A percentile compares a stretch with the other conserved stretches of the same genome.
These are phyloP conservation scores for Polylopha cassiicola DNA, from an alignment of 2,888 invertebrate genomes.

Conservation along the genomic window DNA sequence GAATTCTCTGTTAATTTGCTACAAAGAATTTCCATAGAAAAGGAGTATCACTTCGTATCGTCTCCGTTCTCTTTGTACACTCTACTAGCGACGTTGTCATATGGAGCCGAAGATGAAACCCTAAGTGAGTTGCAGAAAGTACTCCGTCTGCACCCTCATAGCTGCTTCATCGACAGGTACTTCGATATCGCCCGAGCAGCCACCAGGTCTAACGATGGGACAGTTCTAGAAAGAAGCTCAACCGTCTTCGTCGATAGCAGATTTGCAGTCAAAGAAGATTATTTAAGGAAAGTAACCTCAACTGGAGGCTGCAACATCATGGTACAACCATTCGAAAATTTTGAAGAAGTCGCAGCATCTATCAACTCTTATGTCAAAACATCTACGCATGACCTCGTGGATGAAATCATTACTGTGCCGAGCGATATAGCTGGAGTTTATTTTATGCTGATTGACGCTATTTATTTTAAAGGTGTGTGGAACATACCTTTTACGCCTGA, in stretches of 20 bases:
- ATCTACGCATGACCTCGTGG: slow-evolving; percentile 50
- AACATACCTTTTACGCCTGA: slow-evolving; percentile 38
- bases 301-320: slow-evolving; percentile 41
- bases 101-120: slow-evolving; percentile 50
- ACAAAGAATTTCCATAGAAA: slow-evolving; percentile 40
- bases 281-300: slow-evolving; percentile 31
- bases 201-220: slow-evolving; percentile 29
- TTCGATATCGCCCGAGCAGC: slow-evolving; percentile 41
- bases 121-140: slow-evolving; percentile 44
- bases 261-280: slow-evolving; percentile 36
- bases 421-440: slow-evolving; percentile 42
- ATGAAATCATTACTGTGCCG: slow-evolving; percentile 49
- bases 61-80: slow-evolving; percentile 60
- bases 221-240: slow-evolving; percentile 46
- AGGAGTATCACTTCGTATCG: slow-evolving; percentile 55
- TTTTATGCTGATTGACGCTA: slow-evolving; percentile 50
- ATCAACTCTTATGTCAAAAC: slow-evolving; percentile 51
- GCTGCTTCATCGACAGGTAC: slow-evolving; percentile 54
- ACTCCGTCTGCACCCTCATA: slow-evolving; percentile 41
- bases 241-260: slow-evolving; percentile 45
- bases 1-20: slow-evolving; percentile 35
- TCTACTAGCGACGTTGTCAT: slow-evolving; percentile 45
- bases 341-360: slow-evolving; percentile 33
- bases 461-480: slow-evolving; percentile 63
- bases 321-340: slow-evolving; percentile 39